phyloP scores from a whole-genome alignment of 2,888 invertebrate species.

The Trichacis sp. region DNA sequence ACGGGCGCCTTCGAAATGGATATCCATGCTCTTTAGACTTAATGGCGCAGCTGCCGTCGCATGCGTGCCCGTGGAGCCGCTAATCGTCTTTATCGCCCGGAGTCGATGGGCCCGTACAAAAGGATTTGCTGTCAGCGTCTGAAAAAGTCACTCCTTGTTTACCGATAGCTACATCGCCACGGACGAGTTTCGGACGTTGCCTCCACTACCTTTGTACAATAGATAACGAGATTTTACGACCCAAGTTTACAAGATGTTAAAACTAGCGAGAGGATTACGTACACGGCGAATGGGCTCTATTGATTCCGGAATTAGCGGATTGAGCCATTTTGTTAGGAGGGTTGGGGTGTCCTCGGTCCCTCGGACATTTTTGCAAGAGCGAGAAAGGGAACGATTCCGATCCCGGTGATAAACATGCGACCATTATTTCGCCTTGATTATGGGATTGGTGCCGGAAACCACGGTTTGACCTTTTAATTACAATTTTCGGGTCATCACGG shows the following conservation, averaged over 20 bases:
- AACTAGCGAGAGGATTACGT: not conserved
- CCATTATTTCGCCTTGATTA: no score
- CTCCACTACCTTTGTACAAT: not conserved
- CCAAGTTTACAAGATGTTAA: not conserved
- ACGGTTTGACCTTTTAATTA: no score
- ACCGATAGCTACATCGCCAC: not conserved
- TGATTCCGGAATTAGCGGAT: not conserved
- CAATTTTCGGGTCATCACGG: no score
- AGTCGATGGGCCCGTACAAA: conserved; percentile 40
- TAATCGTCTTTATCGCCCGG: conserved; percentile 42
- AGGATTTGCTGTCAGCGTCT: conserved; percentile 21
- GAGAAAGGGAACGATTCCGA: not conserved
- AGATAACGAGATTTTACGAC: conserved; percentile 5
- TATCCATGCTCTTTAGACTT: not conserved
- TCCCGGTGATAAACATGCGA: no score
- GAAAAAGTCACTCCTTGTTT: conserved; percentile 7
- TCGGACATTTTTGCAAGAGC: no score
- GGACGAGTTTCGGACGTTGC: conserved; percentile 1
- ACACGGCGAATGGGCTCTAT: not conserved
- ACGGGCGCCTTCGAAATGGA: not conserved
- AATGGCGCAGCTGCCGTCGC: conserved; percentile 55
- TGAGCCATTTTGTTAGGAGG: not conserved
- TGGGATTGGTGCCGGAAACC: no score
- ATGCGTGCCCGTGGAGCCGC: conserved; percentile 35
- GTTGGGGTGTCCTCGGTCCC: no score